phyloP scores from a whole-genome alignment of 2,888 invertebrate genomes.

The Ormia ochracea region DNA sequence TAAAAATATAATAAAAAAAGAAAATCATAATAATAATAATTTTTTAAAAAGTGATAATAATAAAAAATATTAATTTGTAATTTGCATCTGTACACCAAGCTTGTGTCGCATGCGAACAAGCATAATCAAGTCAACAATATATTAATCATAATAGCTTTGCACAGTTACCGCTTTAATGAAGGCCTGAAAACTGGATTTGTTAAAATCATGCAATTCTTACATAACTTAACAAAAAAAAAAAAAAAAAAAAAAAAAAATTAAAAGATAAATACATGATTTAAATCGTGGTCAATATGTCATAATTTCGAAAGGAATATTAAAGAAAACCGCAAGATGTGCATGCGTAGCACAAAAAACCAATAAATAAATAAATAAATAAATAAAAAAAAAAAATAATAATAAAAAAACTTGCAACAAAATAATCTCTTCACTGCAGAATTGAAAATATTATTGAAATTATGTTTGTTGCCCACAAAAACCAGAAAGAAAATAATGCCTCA shows the following conservation, averaged over 20 bases:
- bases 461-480: slow-evolving; percentile 17
- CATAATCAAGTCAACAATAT: not conserved
- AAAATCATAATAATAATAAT: too few relatives aligned
- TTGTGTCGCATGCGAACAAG: too few relatives aligned
- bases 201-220: slow-evolving; percentile 1
- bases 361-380: too few relatives aligned
- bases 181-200: not conserved
- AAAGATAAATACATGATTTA: slow-evolving; percentile 30
- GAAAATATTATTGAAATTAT: not conserved
- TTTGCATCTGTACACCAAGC: too few relatives aligned
- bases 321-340: slow-evolving; percentile 35
- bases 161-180: not conserved
- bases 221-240: not conserved
- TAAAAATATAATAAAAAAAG: too few relatives aligned
- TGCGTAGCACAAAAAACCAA: slow-evolving; percentile 7
- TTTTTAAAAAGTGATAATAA: too few relatives aligned
- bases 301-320: slow-evolving; percentile 30
- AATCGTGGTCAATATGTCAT: slow-evolving; percentile 49
- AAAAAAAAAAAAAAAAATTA: too few relatives aligned
- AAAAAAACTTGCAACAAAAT: slow-evolving; percentile 13
- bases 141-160: not conserved
- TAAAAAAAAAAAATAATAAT: too few relatives aligned
- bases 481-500: slow-evolving; percentile 44
- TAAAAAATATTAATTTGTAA: too few relatives aligned
- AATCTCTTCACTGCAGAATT: slow-evolving; percentile 8